Conservation (phyloP, 2,113 vertebrate species). For the Oenanthe melanoleuca region DNA sequence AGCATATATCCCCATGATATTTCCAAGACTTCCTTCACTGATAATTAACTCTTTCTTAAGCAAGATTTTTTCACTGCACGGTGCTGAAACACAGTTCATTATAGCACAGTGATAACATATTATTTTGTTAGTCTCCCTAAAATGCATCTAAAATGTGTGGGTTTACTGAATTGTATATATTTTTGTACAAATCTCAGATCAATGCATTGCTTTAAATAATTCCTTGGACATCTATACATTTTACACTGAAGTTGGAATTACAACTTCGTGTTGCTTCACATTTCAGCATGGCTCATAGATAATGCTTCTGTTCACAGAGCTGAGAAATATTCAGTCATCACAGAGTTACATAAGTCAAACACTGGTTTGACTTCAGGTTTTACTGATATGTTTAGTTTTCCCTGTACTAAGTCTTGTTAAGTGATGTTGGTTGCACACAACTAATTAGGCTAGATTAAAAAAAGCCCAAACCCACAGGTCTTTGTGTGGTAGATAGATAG, state of each 20-base stretch:
- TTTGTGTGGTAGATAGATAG: neutral
- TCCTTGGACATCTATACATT: neutral
- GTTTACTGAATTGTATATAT: neutral
- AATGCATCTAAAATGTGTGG: neutral
- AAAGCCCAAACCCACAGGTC: neutral
- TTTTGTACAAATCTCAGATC: neutral
- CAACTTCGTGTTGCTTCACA: neutral
- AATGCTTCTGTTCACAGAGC: neutral
- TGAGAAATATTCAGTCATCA: neutral
- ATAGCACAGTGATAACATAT: accelerated
- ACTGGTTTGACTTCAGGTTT: neutral
- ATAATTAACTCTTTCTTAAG: neutral
- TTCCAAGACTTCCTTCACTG: neutral
- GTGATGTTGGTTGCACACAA: neutral
- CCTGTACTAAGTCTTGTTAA: neutral
- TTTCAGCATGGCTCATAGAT: neutral
- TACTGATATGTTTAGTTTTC: neutral
- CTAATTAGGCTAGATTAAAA: neutral
- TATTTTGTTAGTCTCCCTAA: neutral
- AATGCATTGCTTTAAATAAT: neutral
- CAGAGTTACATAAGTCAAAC: neutral
- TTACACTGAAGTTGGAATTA: neutral
- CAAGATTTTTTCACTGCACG: neutral
- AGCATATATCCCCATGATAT: neutral
- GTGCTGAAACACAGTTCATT: neutral